Percentiles rank a stretch among this genome's conserved stretches.
phyloP scores from a whole-genome alignment of 2,888 invertebrate species.

The Harpagoxenus sublaevis region DNA sequence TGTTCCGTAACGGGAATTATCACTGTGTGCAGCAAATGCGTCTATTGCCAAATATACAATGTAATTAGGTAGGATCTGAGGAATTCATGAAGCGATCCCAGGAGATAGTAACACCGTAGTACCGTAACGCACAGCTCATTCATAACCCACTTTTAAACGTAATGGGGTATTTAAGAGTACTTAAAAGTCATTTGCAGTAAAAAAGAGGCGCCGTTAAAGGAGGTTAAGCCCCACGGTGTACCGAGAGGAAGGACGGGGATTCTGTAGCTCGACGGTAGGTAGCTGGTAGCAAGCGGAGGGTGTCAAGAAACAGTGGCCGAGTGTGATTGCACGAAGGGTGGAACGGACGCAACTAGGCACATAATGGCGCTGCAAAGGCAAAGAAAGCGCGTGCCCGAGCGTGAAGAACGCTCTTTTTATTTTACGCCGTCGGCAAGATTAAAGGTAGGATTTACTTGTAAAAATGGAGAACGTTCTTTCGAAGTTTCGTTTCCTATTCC shows the following conservation, averaged over 20 bases:
- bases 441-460: conserved; percentile 63
- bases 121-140: conserved; percentile 64
- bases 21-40: not conserved
- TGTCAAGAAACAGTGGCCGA: conserved; percentile 65
- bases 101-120: conserved; percentile 61
- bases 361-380: conserved; percentile 59
- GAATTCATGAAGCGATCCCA: conserved; percentile 38
- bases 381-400: conserved; percentile 56
- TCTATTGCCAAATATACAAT: not conserved
- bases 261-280: conserved; percentile 1
- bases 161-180: conserved; percentile 70
- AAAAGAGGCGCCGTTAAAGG: conserved; percentile 52
- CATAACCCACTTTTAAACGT: conserved; percentile 66
- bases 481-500: conserved; percentile 34
- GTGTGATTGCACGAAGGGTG: conserved; percentile 62
- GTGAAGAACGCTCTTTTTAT: conserved; percentile 61
- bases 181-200: conserved; percentile 72
- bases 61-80: conserved; percentile 11
- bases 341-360: conserved; percentile 61
- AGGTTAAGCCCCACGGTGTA: conserved; percentile 49
- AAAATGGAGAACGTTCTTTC: conserved; percentile 43
- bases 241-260: not conserved
- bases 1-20: not conserved
- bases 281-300: conserved; percentile 26
- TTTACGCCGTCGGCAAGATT: conserved; percentile 64